Percentiles rank a stretch among this genome's conserved stretches.
Conservation (phyloP, 2,113 vertebrate species). For the Melospiza melodia region DNA sequence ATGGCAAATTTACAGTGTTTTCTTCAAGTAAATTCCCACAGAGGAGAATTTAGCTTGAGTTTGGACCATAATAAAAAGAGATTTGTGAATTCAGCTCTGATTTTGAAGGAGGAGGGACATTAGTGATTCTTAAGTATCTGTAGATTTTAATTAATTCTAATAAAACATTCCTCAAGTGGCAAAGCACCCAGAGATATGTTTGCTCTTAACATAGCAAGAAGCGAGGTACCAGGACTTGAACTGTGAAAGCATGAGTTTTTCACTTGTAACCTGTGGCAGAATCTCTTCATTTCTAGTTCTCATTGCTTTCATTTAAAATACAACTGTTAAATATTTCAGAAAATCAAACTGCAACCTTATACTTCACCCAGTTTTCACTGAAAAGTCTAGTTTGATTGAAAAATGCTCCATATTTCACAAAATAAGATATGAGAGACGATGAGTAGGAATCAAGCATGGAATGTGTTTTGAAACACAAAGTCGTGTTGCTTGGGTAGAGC, state of each 20-base stretch:
- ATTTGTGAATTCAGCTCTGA: background rate
- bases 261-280: background rate
- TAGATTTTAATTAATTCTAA: background rate
- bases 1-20: background rate
- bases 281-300: background rate
- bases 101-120: background rate
- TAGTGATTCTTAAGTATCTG: background rate
- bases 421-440: background rate
- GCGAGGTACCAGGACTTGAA: background rate
- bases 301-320: background rate
- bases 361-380: background rate
- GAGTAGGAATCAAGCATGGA: background rate
- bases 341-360: background rate
- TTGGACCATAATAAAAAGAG: background rate
- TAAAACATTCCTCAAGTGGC: background rate
- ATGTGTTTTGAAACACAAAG: background rate
- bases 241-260: background rate
- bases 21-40: background rate
- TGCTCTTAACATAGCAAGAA: background rate
- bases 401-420: background rate
- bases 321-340: background rate
- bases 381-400: background rate
- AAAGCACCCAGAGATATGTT: background rate
- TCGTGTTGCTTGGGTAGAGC: background rate
- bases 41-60: background rate